These are phyloP conservation scores for Cyanistes caeruleus DNA, from an alignment of 2,113 vertebrate species.

Conservation along the genomic window DNA sequence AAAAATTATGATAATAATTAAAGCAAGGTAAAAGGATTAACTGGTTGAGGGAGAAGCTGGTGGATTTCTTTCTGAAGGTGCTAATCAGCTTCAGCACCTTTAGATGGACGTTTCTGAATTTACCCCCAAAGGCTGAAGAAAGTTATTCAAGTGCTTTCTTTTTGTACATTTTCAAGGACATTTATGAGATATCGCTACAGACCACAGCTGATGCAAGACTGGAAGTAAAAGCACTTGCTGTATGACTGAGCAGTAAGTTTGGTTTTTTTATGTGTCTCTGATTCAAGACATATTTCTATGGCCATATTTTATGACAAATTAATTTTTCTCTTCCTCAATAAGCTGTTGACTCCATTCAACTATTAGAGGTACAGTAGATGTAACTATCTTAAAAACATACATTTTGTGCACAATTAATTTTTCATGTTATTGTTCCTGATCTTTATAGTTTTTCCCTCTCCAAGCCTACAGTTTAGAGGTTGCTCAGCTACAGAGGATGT, in stretches of 20 bases:
- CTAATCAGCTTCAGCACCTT: neutral
- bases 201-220: neutral
- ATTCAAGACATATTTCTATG: neutral
- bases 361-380: neutral
- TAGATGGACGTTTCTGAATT: neutral
- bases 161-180: neutral
- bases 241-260: neutral
- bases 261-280: neutral
- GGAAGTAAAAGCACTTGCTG: neutral
- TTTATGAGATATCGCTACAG: neutral
- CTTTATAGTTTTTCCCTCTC: neutral
- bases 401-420: neutral
- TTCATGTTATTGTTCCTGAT: neutral
- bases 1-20: neutral
- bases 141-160: neutral
- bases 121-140: neutral
- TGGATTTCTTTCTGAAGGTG: neutral
- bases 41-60: neutral
- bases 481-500: neutral
- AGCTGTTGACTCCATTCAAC: neutral
- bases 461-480: neutral
- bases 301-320: neutral
- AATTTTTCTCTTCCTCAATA: neutral
- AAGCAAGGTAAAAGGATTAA: neutral
- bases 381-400: neutral